Evolutionary conservation across 1,140 invertebrate species (phyloP).

Genomic region (Drosophila repleta): DNA sequence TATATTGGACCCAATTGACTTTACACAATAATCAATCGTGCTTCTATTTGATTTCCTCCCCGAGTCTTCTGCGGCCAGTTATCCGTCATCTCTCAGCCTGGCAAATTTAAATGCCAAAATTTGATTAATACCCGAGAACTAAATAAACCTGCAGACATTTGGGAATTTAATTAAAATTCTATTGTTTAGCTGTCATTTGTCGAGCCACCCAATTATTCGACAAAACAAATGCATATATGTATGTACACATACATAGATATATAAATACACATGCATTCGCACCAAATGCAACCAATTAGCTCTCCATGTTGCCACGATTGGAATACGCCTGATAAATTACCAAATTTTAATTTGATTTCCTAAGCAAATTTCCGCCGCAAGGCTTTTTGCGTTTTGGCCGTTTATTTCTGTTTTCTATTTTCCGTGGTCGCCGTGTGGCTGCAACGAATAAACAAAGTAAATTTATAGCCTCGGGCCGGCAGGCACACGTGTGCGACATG

Average conservation of each 20-base stretch:
- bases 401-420: conserved; percentile 22
- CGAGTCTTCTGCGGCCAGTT: neutral
- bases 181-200: conserved; percentile 52
- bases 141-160: conserved; percentile 58
- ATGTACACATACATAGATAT: neutral
- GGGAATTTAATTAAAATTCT: conserved; percentile 73
- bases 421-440: conserved; percentile 8
- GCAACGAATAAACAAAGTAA: conserved; percentile 60
- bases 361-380: conserved; percentile 67
- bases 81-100: neutral
- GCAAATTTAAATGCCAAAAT: conserved; percentile 60
- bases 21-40: conserved; percentile 20
- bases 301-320: conserved; percentile 36
- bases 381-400: conserved; percentile 2
- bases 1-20: conserved; percentile 32
- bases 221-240: conserved; percentile 36
- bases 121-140: conserved; percentile 68
- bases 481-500: conserved; percentile 63
- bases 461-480: conserved; percentile 69
- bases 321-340: conserved; percentile 61
- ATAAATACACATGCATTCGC: neutral
- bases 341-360: conserved; percentile 78
- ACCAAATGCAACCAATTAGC: conserved; percentile 43
- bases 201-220: conserved; percentile 49
- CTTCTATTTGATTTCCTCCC: conserved; percentile 30